A percentile compares a stretch with the other conserved stretches of the same genome.
phyloP scores from a whole-genome alignment of 1,140 invertebrate genomes.

The Geopemphigus sp. region DNA sequence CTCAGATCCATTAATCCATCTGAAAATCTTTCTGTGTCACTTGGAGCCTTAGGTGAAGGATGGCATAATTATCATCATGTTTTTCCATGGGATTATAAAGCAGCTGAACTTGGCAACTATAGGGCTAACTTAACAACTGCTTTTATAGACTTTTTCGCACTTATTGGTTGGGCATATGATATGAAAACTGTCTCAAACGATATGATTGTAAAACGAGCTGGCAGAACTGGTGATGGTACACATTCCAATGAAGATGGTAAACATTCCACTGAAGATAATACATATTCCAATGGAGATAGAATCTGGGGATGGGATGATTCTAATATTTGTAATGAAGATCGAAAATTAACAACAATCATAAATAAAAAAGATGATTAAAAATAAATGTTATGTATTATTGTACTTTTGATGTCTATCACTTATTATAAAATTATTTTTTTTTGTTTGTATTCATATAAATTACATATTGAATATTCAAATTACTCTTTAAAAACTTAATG shows the following conservation, averaged over 20 bases:
- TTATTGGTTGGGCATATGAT: slow-evolving; percentile 78
- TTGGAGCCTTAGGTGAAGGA: slow-evolving; percentile 77
- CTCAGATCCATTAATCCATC: slow-evolving; percentile 72
- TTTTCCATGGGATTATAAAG: slow-evolving; percentile 92
- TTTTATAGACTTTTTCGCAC: slow-evolving; percentile 69
- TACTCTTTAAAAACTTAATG: neutral
- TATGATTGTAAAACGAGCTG: slow-evolving; percentile 59
- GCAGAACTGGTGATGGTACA: slow-evolving; percentile 66
- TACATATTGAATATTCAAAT: neutral
- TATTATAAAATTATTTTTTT: neutral
- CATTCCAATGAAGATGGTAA: slow-evolving; percentile 54
- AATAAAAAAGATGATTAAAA: slow-evolving; percentile 49
- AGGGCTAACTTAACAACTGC: slow-evolving; percentile 74
- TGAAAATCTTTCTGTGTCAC: slow-evolving; percentile 69
- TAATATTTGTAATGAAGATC: slow-evolving; percentile 69
- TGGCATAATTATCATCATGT: slow-evolving; percentile 96
- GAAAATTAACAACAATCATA: slow-evolving; percentile 58
- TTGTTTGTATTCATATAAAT: neutral
- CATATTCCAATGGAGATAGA: slow-evolving; percentile 53
- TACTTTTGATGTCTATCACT: neutral
- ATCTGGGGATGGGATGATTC: slow-evolving; percentile 82
- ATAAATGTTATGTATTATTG: neutral
- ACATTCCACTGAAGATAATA: no score
- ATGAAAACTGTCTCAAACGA: slow-evolving; percentile 62
- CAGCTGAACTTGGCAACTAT: slow-evolving; percentile 76